A percentile compares a stretch with the other conserved stretches of the same genome.
Conservation (phyloP, 2,113 vertebrate species). For the Pycnonotus jocosus region DNA sequence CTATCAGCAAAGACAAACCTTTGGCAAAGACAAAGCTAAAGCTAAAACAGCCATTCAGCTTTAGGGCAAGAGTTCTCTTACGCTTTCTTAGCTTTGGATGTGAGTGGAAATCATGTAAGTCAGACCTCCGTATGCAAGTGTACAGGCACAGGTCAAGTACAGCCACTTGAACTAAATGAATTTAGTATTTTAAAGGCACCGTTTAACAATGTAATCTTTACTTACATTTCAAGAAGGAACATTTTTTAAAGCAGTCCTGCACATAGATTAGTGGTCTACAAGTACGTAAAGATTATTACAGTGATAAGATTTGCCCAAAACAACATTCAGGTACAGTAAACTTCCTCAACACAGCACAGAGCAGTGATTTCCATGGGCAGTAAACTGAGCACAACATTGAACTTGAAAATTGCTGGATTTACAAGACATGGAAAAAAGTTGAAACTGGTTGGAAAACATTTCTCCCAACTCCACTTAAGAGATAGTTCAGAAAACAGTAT, state of each 20-base stretch:
- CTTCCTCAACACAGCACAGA: background rate
- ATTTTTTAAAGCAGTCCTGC: background rate
- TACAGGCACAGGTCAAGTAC: background rate
- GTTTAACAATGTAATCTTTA: background rate
- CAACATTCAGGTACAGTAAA: background rate
- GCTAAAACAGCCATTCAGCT: background rate
- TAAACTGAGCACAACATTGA: background rate
- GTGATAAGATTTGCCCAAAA: background rate
- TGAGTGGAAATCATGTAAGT: accelerated
- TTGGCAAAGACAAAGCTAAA: background rate
- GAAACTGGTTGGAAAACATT: background rate
- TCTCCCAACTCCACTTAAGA: background rate
- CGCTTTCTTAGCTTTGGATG: background rate
- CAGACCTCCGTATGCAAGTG: background rate
- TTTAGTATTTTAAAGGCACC: background rate
- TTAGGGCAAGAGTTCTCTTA: background rate
- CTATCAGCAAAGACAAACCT: background rate
- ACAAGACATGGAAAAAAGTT: background rate
- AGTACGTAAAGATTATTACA: background rate
- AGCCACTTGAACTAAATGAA: background rate
- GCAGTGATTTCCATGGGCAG: background rate
- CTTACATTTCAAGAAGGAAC: background rate
- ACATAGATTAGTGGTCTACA: background rate
- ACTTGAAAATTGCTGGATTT: background rate
- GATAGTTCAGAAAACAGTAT: background rate